Conservation (phyloP, 64 coral and sea anemone species). For the Porites lutea region DNA sequence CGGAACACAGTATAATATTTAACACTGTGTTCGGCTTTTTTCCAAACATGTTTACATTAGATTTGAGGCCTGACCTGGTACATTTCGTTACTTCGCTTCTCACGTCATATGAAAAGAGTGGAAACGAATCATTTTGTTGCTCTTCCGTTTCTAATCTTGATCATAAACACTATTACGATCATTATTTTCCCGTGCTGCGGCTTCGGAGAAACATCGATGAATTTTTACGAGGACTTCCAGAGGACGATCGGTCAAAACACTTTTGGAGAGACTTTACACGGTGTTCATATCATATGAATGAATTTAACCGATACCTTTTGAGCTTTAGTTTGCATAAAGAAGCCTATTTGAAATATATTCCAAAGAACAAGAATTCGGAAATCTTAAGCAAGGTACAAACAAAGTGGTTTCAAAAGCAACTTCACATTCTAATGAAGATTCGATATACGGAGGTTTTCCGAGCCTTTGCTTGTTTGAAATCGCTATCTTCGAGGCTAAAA, state of each 20-base stretch:
- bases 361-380: not conserved
- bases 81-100: not conserved
- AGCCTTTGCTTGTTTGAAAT: not conserved
- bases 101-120: not conserved
- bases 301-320: not conserved
- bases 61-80: not conserved
- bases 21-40: not conserved
- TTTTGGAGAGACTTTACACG: too few relatives aligned
- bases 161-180: too few relatives aligned
- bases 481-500: not conserved
- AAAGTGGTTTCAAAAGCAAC: not conserved
- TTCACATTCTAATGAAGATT: not conserved
- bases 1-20: not conserved
- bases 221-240: not conserved
- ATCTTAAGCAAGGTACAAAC: not conserved
- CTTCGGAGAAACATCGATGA: too few relatives aligned
- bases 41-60: not conserved
- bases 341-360: too few relatives aligned
- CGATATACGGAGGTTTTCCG: not conserved
- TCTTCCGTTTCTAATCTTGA: not conserved
- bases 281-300: too few relatives aligned
- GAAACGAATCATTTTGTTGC: not conserved
- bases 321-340: not conserved
- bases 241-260: not conserved
- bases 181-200: too few relatives aligned